Base-by-base conservation (phyloP, 2,797 vertebrate species). In the Okamejei kenojei region DNA sequence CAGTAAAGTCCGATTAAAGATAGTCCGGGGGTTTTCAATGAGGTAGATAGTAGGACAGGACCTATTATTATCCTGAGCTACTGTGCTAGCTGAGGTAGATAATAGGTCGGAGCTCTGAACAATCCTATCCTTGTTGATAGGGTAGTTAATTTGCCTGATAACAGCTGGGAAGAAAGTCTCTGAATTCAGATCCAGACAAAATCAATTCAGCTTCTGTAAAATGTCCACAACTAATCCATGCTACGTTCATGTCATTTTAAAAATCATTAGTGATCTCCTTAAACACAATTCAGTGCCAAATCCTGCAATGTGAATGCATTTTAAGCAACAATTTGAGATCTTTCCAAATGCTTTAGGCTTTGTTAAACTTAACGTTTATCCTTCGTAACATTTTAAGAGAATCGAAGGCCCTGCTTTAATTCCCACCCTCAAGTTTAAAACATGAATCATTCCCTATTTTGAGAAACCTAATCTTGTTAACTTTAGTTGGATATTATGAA, bases 371-470 rank as follows among this genome's bases (percentile, higher is more conserved):
- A 35, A 68, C 21, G 35, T 21, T 88, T 88, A 88, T 21, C n/a
- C 63, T 32, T 61, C 2, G 15, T 86, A 86, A 86, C 7, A 86
- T 86, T 65, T 65, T 7, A 86, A 86, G 29, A 86, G 15, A 86
- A 63, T 15, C n/a, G 19, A 13, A 13, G 29, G 15, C n/a, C 58
- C 63, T 65, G 58, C 26, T 86, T 86, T 19, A 61, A n/a, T 65
- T 86, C 29, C 58, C n/a, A 58, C 58, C 82, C 29, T 65, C 84
- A 35, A 68, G 54, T 84, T 84, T 61, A n/a, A 84, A 84, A 84
- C 23, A 61, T 84, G 54, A 84, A 84, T 29, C 8, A 61, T 61
- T 29, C 9, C 58, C 13, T 82, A 82, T 58, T 82, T 88, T 88
- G 84, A 35, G 8, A 86, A 35, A 9, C 63, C 23, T 88, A 68